A percentile compares a stretch with the other conserved stretches of the same genome.
Conservation (phyloP, 2,797 vertebrate genomes). For the Hemitrygon akajei region DNA sequence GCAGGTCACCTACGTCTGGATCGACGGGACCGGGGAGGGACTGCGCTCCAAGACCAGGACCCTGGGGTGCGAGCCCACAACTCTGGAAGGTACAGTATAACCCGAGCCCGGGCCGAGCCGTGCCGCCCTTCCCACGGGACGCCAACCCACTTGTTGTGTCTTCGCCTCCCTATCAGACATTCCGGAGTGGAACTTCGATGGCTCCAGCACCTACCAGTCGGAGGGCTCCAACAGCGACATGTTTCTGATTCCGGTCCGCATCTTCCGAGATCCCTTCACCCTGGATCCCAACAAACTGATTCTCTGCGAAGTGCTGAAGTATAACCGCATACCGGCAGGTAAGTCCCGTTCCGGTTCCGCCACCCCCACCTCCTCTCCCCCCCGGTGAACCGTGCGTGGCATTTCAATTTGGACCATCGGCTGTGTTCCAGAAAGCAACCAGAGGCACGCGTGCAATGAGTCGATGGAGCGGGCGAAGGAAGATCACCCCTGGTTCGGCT, state of each 20-base stretch:
- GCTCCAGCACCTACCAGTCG: slow-evolving; percentile 87
- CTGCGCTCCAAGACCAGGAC: slow-evolving; percentile 93
- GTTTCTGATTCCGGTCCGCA: slow-evolving; percentile 82
- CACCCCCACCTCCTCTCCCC: too few species aligned
- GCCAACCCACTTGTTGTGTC: slow-evolving; percentile 34
- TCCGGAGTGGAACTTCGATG: slow-evolving; percentile 96
- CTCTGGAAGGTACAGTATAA: slow-evolving; percentile 74
- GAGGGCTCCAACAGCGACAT: slow-evolving; percentile 98
- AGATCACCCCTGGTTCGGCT: slow-evolving; percentile 90
- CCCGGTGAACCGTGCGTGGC: too few species aligned
- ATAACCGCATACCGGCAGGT: slow-evolving; percentile 90
- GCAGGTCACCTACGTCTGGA: slow-evolving; percentile 95
- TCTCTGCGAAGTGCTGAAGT: slow-evolving; percentile 90
- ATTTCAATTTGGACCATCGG: too few species aligned
- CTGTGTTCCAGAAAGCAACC: slow-evolving; percentile 72
- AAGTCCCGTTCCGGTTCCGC: slow-evolving; percentile 5
- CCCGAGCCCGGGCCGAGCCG: slow-evolving; percentile 33
- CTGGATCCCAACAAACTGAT: slow-evolving; percentile 96
- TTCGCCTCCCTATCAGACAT: slow-evolving; percentile 62
- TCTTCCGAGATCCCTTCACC: slow-evolving; percentile 93
- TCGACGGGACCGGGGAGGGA: slow-evolving; percentile 87
- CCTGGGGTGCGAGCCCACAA: slow-evolving; percentile 82
- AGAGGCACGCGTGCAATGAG: slow-evolving; percentile 74
- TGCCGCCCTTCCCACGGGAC: accelerated
- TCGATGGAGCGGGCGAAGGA: slow-evolving; percentile 86